These are phyloP conservation scores for Chamaea fasciata DNA, from an alignment of 2,113 vertebrate species.

Conservation along the genomic window DNA sequence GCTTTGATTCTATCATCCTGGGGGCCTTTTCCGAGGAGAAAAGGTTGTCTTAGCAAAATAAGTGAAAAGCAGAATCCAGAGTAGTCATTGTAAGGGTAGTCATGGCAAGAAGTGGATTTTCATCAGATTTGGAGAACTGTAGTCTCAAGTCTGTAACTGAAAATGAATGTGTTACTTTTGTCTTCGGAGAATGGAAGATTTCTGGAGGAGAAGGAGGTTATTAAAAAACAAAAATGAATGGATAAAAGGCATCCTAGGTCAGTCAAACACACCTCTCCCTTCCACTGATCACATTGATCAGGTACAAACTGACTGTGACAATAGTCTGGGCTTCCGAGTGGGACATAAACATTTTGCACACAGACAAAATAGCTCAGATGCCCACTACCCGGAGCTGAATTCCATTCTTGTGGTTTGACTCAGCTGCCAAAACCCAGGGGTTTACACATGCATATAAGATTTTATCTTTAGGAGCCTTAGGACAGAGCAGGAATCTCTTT, in stretches of 20 bases:
- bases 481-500: neutral
- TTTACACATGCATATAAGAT: neutral
- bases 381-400: neutral
- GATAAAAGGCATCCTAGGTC: neutral
- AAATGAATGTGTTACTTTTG: neutral
- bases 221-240: neutral
- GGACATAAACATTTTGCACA: neutral
- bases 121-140: neutral
- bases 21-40: neutral
- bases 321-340: neutral
- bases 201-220: neutral
- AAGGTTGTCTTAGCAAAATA: neutral
- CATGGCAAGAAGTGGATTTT: neutral
- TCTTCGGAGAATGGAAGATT: neutral
- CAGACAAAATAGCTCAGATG: neutral
- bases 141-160: neutral
- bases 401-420: no score
- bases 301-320: neutral
- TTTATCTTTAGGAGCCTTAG: neutral
- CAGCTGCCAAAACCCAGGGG: neutral
- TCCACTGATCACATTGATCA: fast-evolving
- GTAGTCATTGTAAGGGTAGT: neutral
- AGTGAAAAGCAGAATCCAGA: neutral
- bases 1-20: neutral
- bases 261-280: neutral